Evolutionary conservation across 2,888 invertebrate genomes (phyloP), one percentile per base, ranked within the genome.

Genomic region (Cetonia aurata): DNA sequence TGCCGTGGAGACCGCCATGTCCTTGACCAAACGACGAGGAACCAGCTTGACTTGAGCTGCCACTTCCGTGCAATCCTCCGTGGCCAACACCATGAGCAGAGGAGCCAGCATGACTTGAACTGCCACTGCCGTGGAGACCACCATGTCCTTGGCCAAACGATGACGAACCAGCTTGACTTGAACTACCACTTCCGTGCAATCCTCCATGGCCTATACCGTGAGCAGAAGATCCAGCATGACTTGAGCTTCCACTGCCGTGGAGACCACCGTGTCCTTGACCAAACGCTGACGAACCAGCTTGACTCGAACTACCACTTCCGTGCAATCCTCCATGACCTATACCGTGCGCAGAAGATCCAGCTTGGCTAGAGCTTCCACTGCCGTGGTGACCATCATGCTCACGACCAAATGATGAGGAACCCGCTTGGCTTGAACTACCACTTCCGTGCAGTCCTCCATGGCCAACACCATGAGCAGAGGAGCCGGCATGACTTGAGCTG

Each of bases 131-230:
- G 4, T 52, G 52, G 17, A 8, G 8, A 17, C 15, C 4, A 48
- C 48, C 53, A n/a, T 53, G 19, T 53, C 15, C 17, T 19, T 25
- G 8, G 19, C 12, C 53, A n/a, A 12, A 19, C 6, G 52, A 52
- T 4, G 53, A 31, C 4, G 53, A 53, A 6, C 53, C 31, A 53
- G 53, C 53, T 31, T 53, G 53, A 10, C 53, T 53, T 6, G n/a
- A 31, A 10, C 53, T 53, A 12, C 53, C 31, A n/a, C 53, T 53
- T 53, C 53, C 15, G 3, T 15, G 50, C 6, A 46, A 31, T 44
- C 31, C 31, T 53, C 53, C 53, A 53, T 9, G 25, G n/a, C 53
- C n/a, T 4, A 9, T 12, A 10, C 53, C 25, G 9, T 53, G 53
- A 3, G 53, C 17, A 9, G 53, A 53, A 12, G 53, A 53, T 6